Evolutionary conservation across 2,797 vertebrate genomes (phyloP).

Genomic region (Yasuhikotakia modesta): DNA sequence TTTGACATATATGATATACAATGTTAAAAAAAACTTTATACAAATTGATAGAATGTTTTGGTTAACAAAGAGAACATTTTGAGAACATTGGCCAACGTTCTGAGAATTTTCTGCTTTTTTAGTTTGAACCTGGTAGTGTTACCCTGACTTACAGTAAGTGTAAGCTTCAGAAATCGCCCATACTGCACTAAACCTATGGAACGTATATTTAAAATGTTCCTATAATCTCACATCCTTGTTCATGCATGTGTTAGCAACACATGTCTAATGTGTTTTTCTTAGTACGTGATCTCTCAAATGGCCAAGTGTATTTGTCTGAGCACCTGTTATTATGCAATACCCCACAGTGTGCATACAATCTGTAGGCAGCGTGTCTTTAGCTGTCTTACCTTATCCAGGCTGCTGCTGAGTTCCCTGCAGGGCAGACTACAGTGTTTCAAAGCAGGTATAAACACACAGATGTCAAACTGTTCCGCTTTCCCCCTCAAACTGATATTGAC

Average conservation of each 20-base stretch:
- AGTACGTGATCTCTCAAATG: not conserved
- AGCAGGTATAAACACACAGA: constrained; percentile 49
- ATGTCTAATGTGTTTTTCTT: constrained; percentile 13
- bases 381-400: constrained; percentile 27
- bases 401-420: constrained; percentile 54
- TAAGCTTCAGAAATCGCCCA: not conserved
- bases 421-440: constrained; percentile 47
- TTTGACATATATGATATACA: no score
- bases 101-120: no score
- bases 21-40: no score
- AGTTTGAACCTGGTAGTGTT: no score
- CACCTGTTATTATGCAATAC: constrained; percentile 5
- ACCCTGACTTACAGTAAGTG: not conserved
- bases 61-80: no score
- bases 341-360: constrained; percentile 13
- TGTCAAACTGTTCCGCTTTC: constrained; percentile 34
- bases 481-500: constrained; percentile 48
- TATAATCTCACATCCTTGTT: not conserved
- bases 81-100: no score
- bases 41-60: no score
- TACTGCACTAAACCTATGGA: not conserved
- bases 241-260: not conserved
- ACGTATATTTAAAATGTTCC: not conserved
- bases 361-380: constrained; percentile 35
- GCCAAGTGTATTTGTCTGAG: constrained; percentile 16